phyloP scores from a whole-genome alignment of 2,797 vertebrate species.

The Valencia hispanica region DNA sequence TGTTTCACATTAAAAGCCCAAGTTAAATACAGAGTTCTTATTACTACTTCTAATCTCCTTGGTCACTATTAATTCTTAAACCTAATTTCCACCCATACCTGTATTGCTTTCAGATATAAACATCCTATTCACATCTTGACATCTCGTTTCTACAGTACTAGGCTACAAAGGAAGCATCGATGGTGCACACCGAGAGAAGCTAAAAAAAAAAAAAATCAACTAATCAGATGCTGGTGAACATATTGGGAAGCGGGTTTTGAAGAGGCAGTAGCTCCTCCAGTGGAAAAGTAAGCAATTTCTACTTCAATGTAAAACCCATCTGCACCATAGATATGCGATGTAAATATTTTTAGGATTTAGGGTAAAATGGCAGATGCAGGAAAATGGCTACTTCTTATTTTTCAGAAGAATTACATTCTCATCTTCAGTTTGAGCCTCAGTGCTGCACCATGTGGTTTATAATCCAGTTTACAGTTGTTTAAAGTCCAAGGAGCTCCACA shows the following conservation, averaged over 20 bases:
- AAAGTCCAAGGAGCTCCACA: not conserved
- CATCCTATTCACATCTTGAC: no score
- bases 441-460: not conserved
- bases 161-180: not conserved
- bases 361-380: not conserved
- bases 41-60: not conserved
- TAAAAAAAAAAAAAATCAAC: not conserved
- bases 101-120: not conserved
- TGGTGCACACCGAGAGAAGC: not conserved
- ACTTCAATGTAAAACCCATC: not conserved
- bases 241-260: not conserved
- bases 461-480: not conserved
- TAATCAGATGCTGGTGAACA: conserved; percentile 1
- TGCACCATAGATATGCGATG: not conserved
- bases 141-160: not conserved
- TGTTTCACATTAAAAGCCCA: not conserved
- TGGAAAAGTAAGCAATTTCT: not conserved
- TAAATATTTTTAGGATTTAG: not conserved
- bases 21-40: not conserved
- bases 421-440: conserved; percentile 1
- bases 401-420: not conserved
- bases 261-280: not conserved
- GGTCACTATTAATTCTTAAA: not conserved
- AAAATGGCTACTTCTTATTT: conserved; percentile 1
- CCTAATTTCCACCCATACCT: not conserved